phyloP scores from a whole-genome alignment of 2,113 vertebrate genomes.

The Caranx ignobilis region DNA sequence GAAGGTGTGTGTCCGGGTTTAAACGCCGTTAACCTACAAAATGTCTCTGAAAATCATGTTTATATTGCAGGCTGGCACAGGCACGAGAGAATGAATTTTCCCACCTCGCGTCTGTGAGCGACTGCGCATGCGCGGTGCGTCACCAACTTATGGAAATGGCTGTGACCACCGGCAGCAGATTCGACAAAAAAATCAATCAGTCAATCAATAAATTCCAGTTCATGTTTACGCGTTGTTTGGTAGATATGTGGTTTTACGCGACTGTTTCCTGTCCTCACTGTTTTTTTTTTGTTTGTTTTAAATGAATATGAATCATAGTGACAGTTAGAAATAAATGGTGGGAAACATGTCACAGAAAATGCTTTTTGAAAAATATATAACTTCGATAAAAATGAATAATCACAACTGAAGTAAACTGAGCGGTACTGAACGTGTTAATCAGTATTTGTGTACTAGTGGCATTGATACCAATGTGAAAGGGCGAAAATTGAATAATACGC shows the following conservation, averaged over 20 bases:
- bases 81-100: slow-evolving; percentile 56
- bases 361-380: no score
- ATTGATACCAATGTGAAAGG: no score
- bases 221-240: not conserved
- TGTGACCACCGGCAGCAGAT: slow-evolving; percentile 36
- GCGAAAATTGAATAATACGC: no score
- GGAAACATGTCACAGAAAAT: no score
- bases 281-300: no score
- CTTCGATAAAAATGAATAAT: no score
- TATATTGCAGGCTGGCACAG: not conserved
- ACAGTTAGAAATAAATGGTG: no score
- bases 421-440: no score
- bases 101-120: slow-evolving; percentile 27
- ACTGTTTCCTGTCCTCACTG: no score
- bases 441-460: no score
- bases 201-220: not conserved
- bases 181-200: slow-evolving; percentile 26
- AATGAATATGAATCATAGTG: no score
- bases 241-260: not conserved
- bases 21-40: not conserved
- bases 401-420: no score
- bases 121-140: slow-evolving; percentile 58
- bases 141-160: not conserved
- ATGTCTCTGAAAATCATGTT: slow-evolving; percentile 31
- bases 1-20: not conserved